Percentiles rank a stretch among this genome's conserved stretches.
These are phyloP conservation scores for Nanorana parkeri DNA, from an alignment of 2,113 vertebrate genomes.

Conservation along the genomic window DNA sequence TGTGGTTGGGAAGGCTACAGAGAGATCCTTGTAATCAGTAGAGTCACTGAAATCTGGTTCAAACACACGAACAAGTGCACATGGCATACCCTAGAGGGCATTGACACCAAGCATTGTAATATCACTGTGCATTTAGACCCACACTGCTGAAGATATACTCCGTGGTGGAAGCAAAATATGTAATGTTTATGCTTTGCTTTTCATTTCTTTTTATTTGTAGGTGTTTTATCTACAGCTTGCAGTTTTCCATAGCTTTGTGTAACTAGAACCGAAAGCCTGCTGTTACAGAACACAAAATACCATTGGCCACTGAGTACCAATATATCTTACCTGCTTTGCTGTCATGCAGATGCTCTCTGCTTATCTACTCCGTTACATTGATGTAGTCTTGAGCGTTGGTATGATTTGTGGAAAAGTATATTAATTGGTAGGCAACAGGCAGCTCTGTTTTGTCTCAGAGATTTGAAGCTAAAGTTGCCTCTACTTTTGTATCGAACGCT, in stretches of 20 bases:
- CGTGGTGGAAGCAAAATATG: no score
- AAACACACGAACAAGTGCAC: no score
- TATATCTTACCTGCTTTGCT: conserved; percentile 20
- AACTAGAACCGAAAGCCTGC: not conserved
- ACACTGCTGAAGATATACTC: no score
- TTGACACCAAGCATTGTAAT: no score
- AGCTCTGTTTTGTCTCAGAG: conserved; percentile 56
- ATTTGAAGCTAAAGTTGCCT: conserved; percentile 54
- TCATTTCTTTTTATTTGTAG: not conserved
- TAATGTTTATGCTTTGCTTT: not conserved
- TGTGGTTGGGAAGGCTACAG: no score
- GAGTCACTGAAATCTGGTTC: no score
- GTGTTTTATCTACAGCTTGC: not conserved
- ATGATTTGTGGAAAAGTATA: conserved; percentile 37
- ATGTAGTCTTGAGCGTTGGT: conserved; percentile 23
- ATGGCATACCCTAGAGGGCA: no score
- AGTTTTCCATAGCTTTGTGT: not conserved
- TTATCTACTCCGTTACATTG: not conserved
- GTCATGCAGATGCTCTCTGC: conserved; percentile 13
- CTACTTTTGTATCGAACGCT: conserved; percentile 54
- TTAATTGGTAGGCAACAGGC: conserved; percentile 55
- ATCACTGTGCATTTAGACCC: no score
- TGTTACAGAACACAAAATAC: conserved; percentile 18
- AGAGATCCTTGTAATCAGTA: no score
- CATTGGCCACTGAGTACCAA: not conserved